Evolutionary conservation across 2,888 invertebrate species (phyloP), one percentile per base, ranked within the genome.

Genomic region (Caenorhabditis wallacei): DNA sequence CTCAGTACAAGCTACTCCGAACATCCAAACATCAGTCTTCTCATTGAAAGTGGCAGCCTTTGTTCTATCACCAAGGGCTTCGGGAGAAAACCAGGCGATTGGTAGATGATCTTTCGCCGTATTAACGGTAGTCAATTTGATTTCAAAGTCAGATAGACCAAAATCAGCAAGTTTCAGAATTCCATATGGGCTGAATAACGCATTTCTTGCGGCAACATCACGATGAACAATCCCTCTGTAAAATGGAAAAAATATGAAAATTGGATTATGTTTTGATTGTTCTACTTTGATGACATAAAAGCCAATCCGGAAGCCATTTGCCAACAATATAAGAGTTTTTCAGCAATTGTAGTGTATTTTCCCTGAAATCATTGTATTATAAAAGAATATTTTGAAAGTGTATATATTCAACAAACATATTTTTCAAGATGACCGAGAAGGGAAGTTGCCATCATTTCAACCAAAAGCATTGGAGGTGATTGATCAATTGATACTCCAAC

Each of bases 121-220:
- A 30, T 35, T 66, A 11, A 66, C 16, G 0, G 16, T 48, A 4
- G 46, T 20, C 26, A 76, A 10, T 11, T 82, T 76, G n/a, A 30
- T 22, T 13, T 46, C 63, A 1, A 16, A 13, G 16, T 74, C 71
- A 1, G 78, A 61, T 18, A 82, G 8, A n/a, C 82, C 82, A 48
- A 82, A 78, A 53, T 82, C 82, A 0, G 78, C 24, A 1, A 82
- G 8, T 64, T 82, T 82, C 24, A 82, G 30, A 24, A 82, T 78
- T 16, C 82, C 82, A 54, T 74, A 74, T 13, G 46, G 48, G n/a
- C 51, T 82, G 69, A 82, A 69, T 2, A 82, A 40, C 7, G 53
- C 74, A 70, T 85, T 85, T 74, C 85, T 48, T 8, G 84, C 78
- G 0, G 85, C 84, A 48, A 85, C 16, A 54, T 85, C 85, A 2